A percentile compares a stretch with the other conserved stretches of the same genome.
These are phyloP conservation scores for Eilema caniola DNA, from an alignment of 2,888 invertebrate species.

Conservation along the genomic window DNA sequence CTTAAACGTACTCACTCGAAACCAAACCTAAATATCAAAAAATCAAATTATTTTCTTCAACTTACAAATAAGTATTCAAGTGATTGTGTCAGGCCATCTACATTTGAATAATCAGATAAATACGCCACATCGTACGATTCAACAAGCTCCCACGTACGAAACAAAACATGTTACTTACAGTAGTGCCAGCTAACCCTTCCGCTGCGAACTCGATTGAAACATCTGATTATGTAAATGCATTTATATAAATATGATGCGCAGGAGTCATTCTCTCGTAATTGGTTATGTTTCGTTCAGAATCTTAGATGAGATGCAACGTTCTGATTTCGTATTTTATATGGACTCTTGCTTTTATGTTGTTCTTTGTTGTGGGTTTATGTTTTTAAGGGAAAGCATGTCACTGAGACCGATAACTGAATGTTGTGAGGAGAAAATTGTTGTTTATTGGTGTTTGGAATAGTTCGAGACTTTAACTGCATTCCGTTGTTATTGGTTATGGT, in stretches of 20 bases:
- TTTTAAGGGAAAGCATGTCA: conserved; percentile 19
- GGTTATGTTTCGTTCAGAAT: conserved; percentile 40
- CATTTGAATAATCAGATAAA: not conserved
- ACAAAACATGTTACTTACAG: conserved; percentile 46
- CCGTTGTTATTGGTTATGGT: conserved; percentile 3
- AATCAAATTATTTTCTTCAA: not conserved
- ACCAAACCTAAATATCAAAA: not conserved
- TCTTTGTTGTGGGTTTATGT: conserved; percentile 10
- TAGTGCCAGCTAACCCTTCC: conserved; percentile 38
- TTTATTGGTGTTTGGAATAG: conserved; percentile 13
- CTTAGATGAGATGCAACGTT: conserved; percentile 21
- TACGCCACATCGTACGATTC: not conserved
- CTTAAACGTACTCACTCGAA: no score
- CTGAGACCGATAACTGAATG: not conserved
- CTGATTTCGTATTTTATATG: conserved; percentile 13
- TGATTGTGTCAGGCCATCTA: not conserved
- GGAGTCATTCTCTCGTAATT: conserved; percentile 48
- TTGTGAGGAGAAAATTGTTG: conserved; percentile 13
- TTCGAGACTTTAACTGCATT: conserved; percentile 10
- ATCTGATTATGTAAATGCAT: conserved; percentile 48
- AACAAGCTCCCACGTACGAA: conserved; percentile 29
- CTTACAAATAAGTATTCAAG: not conserved
- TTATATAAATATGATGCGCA: conserved; percentile 46
- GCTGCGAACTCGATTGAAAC: conserved; percentile 39
- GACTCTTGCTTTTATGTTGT: conserved; percentile 10